Evolutionary conservation across 1,140 invertebrate genomes (phyloP).

Genomic region (Pseudomyrmex pallidus): DNA sequence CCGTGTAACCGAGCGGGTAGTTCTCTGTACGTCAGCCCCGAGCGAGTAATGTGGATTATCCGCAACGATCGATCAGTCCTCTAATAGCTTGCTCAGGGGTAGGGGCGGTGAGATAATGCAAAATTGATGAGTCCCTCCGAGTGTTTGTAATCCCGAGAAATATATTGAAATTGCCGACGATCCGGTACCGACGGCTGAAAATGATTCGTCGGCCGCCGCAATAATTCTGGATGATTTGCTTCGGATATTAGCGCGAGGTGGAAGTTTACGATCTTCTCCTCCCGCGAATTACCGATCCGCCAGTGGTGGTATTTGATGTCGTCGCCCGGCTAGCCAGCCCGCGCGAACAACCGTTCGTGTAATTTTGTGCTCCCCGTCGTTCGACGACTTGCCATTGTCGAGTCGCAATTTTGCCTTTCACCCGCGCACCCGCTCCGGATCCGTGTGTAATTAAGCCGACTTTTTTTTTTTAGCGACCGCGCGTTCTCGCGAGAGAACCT

Average conservation of each 20-base stretch:
- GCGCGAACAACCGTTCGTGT: constrained; percentile 22
- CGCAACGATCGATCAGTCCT: constrained; percentile 70
- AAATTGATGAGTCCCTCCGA: constrained; percentile 74
- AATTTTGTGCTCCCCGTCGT: constrained; percentile 10
- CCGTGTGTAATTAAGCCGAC: constrained; percentile 69
- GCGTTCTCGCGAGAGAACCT: constrained; percentile 65
- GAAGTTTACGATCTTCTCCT: constrained; percentile 33
- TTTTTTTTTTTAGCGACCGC: constrained; percentile 66
- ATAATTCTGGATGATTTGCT: constrained; percentile 70
- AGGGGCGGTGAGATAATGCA: constrained; percentile 73
- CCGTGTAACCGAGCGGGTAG: constrained; percentile 46
- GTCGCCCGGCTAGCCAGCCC: background rate
- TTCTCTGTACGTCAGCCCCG: constrained; percentile 67
- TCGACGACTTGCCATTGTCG: constrained; percentile 32
- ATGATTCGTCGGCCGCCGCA: constrained; percentile 65
- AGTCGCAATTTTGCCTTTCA: constrained; percentile 39
- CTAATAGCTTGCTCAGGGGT: constrained; percentile 73
- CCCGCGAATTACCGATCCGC: constrained; percentile 50
- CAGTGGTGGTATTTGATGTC: constrained; percentile 6
- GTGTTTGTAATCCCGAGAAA: constrained; percentile 75
- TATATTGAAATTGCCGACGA: constrained; percentile 74
- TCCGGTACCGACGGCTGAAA: constrained; percentile 58
- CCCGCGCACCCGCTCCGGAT: constrained; percentile 31
- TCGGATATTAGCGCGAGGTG: constrained; percentile 10
- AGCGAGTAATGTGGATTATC: constrained; percentile 73